A percentile compares a stretch with the other conserved stretches of the same genome.
These are phyloP conservation scores for Nomada fucata DNA, from an alignment of 2,888 invertebrate species.

Conservation along the genomic window DNA sequence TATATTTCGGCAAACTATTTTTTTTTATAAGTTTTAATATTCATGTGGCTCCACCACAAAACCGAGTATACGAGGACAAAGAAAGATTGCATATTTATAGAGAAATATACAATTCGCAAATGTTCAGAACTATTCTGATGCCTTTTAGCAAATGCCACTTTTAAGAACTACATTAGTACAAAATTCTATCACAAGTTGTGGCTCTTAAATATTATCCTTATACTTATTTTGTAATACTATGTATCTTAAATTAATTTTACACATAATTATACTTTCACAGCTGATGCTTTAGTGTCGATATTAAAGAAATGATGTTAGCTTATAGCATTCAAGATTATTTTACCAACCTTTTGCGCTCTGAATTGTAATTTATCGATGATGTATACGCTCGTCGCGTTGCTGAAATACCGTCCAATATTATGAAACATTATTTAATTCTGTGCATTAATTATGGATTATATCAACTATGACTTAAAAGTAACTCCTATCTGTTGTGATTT, in stretches of 20 bases:
- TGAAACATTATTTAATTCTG: constrained; percentile 6
- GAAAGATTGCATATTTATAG: constrained; percentile 18
- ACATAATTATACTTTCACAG: constrained; percentile 58
- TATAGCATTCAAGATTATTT: constrained; percentile 37
- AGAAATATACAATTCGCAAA: constrained; percentile 35
- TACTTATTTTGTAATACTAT: constrained; percentile 47
- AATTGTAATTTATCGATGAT: constrained; percentile 24
- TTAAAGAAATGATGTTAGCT: constrained; percentile 21
- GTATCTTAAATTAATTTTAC: constrained; percentile 45
- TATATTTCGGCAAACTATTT: no score
- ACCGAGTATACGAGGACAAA: constrained; percentile 21
- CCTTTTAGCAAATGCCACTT: constrained; percentile 31
- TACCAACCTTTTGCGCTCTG: constrained; percentile 42
- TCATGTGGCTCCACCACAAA: constrained; percentile 11
- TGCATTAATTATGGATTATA: not conserved
- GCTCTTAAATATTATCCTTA: constrained; percentile 45
- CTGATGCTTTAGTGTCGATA: constrained; percentile 27
- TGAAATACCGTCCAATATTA: constrained; percentile 14
- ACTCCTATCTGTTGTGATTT: not conserved
- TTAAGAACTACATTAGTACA: constrained; percentile 48
- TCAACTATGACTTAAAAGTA: constrained; percentile 7
- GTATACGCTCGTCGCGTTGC: not conserved
- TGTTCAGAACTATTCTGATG: constrained; percentile 34
- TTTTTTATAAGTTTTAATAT: constrained; percentile 2
- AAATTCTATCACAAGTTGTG: constrained; percentile 61